These are phyloP conservation scores for Drosophila subobscura DNA, from an alignment of 1,140 invertebrate genomes.

Conservation along the genomic window DNA sequence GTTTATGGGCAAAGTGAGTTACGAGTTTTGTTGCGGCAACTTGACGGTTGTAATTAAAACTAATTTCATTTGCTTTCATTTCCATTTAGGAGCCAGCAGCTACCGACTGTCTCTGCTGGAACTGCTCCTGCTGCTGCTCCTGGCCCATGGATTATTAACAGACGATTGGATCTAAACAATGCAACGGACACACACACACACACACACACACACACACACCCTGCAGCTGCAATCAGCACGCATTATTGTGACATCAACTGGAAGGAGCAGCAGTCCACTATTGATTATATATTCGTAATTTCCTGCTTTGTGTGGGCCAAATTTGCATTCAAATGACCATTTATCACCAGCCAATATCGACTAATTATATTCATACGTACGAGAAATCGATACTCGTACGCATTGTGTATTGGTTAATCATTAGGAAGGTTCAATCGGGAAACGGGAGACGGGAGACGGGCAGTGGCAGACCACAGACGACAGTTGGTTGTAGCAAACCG, in stretches of 20 bases:
- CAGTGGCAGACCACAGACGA: background rate
- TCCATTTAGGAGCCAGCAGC: conserved; percentile 27
- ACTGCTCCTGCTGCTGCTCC: conserved; percentile 1
- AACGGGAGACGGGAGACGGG: too few relatives aligned
- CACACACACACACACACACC: conserved; percentile 36
- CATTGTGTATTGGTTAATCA: conserved; percentile 74
- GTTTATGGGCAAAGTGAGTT: conserved; percentile 77
- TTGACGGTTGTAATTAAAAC: conserved; percentile 80
- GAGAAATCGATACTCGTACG: conserved; percentile 65
- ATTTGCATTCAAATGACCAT: conserved; percentile 46
- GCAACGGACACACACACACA: conserved; percentile 37
- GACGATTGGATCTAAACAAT: conserved; percentile 63
- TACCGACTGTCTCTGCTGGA: conserved; percentile 2
- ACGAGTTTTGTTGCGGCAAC: conserved; percentile 73
- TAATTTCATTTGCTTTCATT: conserved; percentile 79
- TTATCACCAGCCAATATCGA: conserved; percentile 58
- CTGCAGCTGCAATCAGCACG: conserved; percentile 47
- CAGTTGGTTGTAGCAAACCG: conserved; percentile 15
- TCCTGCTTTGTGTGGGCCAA: conserved; percentile 34
- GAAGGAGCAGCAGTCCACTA: conserved; percentile 18
- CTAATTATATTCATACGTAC: conserved; percentile 37
- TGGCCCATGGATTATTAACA: conserved; percentile 57
- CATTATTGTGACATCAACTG: conserved; percentile 48
- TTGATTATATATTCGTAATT: conserved; percentile 32
- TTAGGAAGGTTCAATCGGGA: conserved; percentile 53